Evolutionary conservation across 2,888 invertebrate species (phyloP).

Genomic region (Parnassius smintheus): DNA sequence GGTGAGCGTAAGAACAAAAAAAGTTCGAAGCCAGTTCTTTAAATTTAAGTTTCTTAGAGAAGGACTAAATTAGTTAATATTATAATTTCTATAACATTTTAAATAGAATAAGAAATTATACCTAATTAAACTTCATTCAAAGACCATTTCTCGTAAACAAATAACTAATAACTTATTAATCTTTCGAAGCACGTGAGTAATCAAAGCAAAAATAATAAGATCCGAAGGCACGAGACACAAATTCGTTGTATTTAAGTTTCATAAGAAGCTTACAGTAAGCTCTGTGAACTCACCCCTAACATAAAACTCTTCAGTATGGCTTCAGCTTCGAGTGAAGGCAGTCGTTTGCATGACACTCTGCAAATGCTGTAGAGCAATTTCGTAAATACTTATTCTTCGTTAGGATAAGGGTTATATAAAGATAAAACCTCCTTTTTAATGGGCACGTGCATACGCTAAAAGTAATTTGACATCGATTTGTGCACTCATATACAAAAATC

Average conservation of each 20-base stretch:
- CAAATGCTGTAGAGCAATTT: not conserved
- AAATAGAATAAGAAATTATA: too few species aligned
- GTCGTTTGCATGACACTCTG: conserved; percentile 3
- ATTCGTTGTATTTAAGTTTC: conserved; percentile 5
- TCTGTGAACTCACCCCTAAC: conserved; percentile 7
- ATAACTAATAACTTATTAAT: not conserved
- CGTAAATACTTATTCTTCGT: not conserved
- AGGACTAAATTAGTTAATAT: too few species aligned
- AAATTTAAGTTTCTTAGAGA: too few species aligned
- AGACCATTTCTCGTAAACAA: too few species aligned
- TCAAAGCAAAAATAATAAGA: not conserved
- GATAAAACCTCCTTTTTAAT: not conserved
- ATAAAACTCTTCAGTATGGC: conserved; percentile 17
- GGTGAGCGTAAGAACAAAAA: too few species aligned
- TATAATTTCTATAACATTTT: too few species aligned
- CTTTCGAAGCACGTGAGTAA: not conserved
- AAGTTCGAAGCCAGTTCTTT: too few species aligned
- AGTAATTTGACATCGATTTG: not conserved
- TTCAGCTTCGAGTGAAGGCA: conserved; percentile 13
- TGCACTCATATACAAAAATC: not conserved
- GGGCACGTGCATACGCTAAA: not conserved
- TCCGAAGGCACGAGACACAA: not conserved
- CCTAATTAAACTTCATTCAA: too few species aligned
- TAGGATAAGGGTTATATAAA: not conserved
- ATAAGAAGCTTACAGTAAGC: conserved; percentile 4